Evolutionary conservation across 2,113 vertebrate genomes (phyloP), one percentile per base, ranked within the genome.

Genomic region (Pseudonaja textilis): DNA sequence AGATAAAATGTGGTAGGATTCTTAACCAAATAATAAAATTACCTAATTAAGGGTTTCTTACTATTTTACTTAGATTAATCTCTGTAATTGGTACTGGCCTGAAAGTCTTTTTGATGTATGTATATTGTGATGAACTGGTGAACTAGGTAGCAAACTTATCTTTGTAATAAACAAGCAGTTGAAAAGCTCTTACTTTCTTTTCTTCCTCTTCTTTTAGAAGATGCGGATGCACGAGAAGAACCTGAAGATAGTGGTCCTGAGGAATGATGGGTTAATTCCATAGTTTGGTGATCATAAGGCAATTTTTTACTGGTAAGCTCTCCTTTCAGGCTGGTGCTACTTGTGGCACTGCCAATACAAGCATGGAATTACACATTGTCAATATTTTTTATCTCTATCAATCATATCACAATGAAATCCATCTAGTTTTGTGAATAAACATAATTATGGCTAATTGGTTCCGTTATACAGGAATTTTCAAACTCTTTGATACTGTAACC

Each of bases 171-270:
- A 42, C 8, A 23, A 54, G 39, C 91, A 96, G 0, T 64, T 42
- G 29, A 74, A 88, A 12, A 5, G 0, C 89, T 96, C 98, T 98
- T 96, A 98, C 98, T 90, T 93, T 98, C 97, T 85, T 96, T 97
- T 92, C 94, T 97, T 95, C 97, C 98, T 96, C 96, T 98, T 95
- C 96, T 99, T 96, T 96, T 98, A n/a, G 96, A 96, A 42, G 98
- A 99, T 91, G 97, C 90, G 81, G 98, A 98, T 5, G 98, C 98
- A 89, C 85, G 97, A 59, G 98, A 98, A 0, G 98, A 99, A 1
- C 98, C 97, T 61, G 96, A 95, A 92, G 98, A 98, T 0, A 95
- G 95, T 26, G 97, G 95, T 26, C 96, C 97, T 23, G 98, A 96
- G 0, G 98, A 99, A 89, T 95, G 97, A 69, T 97, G 97, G 16